Evolutionary conservation across 2,888 invertebrate species (phyloP).

Genomic region (Hirtodrosophila histrioides): DNA sequence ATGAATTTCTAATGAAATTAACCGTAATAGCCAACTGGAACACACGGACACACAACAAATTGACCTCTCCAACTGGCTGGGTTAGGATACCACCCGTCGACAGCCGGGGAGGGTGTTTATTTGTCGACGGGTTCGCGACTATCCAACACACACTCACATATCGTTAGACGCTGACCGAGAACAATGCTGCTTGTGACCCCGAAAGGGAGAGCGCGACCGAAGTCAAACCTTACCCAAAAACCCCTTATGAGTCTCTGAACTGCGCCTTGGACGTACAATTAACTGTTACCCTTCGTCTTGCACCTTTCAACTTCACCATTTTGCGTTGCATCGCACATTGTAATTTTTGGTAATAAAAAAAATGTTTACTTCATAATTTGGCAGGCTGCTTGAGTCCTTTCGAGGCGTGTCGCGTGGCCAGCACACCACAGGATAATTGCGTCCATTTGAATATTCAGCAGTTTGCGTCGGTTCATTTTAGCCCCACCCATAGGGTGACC

Average conservation of each 20-base stretch:
- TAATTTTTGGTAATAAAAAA: slow-evolving; percentile 82
- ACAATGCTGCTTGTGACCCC: slow-evolving; percentile 66
- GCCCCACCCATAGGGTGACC: neutral
- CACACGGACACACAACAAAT: slow-evolving; percentile 1
- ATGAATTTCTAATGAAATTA: slow-evolving; percentile 84
- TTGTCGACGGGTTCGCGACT: slow-evolving; percentile 66
- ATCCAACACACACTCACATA: slow-evolving; percentile 15
- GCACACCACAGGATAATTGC: slow-evolving; percentile 60
- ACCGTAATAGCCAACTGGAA: slow-evolving; percentile 62
- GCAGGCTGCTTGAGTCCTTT: slow-evolving; percentile 35
- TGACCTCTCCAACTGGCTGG: neutral
- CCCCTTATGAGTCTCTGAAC: neutral
- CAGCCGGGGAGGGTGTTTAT: slow-evolving; percentile 62
- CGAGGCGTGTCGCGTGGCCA: slow-evolving; percentile 45
- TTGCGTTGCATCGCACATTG: slow-evolving; percentile 63
- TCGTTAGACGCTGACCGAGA: slow-evolving; percentile 29
- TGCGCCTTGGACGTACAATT: slow-evolving; percentile 35
- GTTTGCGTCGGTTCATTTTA: slow-evolving; percentile 5
- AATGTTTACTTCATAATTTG: slow-evolving; percentile 69
- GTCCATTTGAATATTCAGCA: slow-evolving; percentile 62
- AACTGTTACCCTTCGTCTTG: slow-evolving; percentile 38
- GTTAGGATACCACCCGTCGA: slow-evolving; percentile 6
- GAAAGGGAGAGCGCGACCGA: slow-evolving; percentile 1
- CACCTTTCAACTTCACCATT: slow-evolving; percentile 34
- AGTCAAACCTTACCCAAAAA: neutral